Conservation (phyloP, 1,140 invertebrate species). For the Drosophila ambigua region DNA sequence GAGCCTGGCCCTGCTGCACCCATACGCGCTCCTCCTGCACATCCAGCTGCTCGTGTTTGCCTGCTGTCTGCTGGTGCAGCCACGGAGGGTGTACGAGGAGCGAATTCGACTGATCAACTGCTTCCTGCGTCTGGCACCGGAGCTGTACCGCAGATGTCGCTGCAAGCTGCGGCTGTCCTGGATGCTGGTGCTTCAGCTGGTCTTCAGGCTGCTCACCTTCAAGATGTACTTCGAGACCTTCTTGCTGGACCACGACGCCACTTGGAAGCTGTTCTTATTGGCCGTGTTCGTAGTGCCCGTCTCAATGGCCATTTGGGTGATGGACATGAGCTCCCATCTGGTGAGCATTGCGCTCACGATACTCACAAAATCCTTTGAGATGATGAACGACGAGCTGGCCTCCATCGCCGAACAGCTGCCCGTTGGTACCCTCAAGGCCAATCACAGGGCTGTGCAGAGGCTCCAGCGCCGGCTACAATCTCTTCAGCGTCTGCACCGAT, state of each 20-base stretch:
- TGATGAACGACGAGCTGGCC: conserved; percentile 35
- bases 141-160: conserved; percentile 31
- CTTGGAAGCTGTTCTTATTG: not conserved
- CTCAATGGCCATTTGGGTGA: conserved; percentile 40
- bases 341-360: conserved; percentile 32
- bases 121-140: conserved; percentile 34
- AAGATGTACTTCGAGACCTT: conserved; percentile 24
- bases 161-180: conserved; percentile 41
- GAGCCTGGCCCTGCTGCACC: conserved; percentile 24
- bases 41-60: conserved; percentile 50
- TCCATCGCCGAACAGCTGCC: conserved; percentile 19
- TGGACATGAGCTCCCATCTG: conserved; percentile 49
- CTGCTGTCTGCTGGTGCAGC: conserved; percentile 48
- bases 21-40: conserved; percentile 31
- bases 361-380: conserved; percentile 48
- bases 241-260: not conserved
- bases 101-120: conserved; percentile 32
- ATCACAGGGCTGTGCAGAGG: conserved; percentile 23
- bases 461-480: conserved; percentile 14
- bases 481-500: conserved; percentile 37
- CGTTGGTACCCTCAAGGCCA: conserved; percentile 27
- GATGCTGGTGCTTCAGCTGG: conserved; percentile 34
- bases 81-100: conserved; percentile 15
- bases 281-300: conserved; percentile 30
- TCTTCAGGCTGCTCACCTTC: conserved; percentile 39